These are phyloP conservation scores for Drosophila colorata DNA, from an alignment of 2,888 invertebrate species.

Conservation along the genomic window DNA sequence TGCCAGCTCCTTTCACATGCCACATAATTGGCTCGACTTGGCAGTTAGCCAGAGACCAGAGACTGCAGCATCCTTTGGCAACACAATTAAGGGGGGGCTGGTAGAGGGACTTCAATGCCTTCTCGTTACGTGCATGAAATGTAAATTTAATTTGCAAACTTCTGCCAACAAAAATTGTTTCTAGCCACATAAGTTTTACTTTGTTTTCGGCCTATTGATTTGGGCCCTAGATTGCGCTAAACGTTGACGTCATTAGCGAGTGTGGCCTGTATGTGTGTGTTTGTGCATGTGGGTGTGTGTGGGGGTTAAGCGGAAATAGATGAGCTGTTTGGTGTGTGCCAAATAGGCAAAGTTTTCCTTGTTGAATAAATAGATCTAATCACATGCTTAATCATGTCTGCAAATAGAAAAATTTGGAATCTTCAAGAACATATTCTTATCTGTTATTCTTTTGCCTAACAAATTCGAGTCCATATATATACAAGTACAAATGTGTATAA, in stretches of 20 bases:
- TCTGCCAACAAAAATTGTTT: constrained; percentile 58
- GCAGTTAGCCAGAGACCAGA: constrained; percentile 47
- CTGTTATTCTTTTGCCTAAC: background rate
- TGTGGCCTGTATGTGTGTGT: constrained; percentile 6
- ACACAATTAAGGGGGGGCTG: constrained; percentile 40
- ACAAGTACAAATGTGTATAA: background rate
- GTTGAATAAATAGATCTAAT: constrained; percentile 16
- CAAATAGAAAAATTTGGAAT: background rate
- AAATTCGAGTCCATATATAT: background rate
- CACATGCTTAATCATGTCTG: constrained; percentile 4
- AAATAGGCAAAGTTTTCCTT: constrained; percentile 38
- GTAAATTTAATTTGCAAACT: constrained; percentile 79
- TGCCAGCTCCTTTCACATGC: constrained; percentile 19
- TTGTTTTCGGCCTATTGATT: constrained; percentile 44
- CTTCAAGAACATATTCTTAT: background rate
- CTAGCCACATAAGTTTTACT: constrained; percentile 39
- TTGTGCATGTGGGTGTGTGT: constrained; percentile 2
- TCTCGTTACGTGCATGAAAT: constrained; percentile 72
- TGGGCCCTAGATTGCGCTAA: constrained; percentile 35
- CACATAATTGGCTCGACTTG: constrained; percentile 62
- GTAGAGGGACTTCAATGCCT: background rate
- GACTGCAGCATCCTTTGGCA: constrained; percentile 52
- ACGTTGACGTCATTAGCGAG: constrained; percentile 71
- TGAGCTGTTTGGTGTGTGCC: constrained; percentile 29
- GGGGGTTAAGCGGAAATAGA: constrained; percentile 37